A percentile compares a stretch with the other conserved stretches of the same genome.
Evolutionary conservation across 2,888 invertebrate genomes (phyloP).

Genomic region (Pinctada fucata): DNA sequence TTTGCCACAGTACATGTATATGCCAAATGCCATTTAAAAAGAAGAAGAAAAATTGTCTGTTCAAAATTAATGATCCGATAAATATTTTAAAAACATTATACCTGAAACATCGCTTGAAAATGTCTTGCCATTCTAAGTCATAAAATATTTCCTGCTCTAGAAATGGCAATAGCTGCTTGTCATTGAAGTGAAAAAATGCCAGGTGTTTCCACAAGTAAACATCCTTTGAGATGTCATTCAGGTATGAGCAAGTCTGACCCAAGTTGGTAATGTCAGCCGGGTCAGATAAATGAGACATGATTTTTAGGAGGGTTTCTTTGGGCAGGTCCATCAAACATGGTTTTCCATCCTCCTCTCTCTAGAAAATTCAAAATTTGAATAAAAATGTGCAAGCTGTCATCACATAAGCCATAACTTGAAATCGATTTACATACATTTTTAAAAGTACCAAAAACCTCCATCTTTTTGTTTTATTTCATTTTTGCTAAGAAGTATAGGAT

Average conservation of each 20-base stretch:
- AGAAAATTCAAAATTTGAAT: neutral
- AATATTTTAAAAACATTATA: no score
- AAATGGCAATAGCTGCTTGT: constrained; percentile 1
- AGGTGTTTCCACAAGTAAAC: neutral
- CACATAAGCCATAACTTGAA: neutral
- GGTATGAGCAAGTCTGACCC: neutral
- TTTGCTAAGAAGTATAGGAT: no score
- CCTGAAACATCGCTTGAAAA: neutral
- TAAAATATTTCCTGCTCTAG: neutral
- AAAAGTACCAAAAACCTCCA: no score
- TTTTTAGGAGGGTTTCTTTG: constrained; percentile 5
- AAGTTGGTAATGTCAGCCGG: neutral
- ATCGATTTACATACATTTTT: neutral
- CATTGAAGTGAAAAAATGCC: constrained; percentile 1
- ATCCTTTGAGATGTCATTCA: constrained; percentile 3
- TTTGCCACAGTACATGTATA: no score
- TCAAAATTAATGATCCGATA: no score
- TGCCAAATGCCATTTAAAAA: neutral
- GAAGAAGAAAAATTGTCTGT: neutral
- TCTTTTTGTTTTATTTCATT: no score
- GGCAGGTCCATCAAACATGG: constrained; percentile 3
- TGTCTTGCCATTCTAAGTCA: constrained; percentile 1
- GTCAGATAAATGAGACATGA: neutral
- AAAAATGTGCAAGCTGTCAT: neutral
- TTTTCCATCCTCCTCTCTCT: constrained; percentile 7